phyloP scores from a whole-genome alignment of 1,140 invertebrate genomes.

The Chionoecetes opilio region DNA sequence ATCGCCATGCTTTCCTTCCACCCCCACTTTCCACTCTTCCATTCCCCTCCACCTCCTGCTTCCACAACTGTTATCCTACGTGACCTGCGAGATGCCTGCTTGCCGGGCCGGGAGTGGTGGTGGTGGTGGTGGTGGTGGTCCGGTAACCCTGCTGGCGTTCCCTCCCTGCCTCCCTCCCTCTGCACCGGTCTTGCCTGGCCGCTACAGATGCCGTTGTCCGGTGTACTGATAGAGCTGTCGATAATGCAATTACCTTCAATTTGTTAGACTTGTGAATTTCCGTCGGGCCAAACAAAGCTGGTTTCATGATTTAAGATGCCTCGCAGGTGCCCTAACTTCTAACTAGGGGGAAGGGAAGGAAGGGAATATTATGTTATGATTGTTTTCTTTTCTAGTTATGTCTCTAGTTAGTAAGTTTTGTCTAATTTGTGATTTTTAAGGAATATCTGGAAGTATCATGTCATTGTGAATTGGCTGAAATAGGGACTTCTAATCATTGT shows the following conservation, averaged over 20 bases:
- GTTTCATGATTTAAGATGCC: no score
- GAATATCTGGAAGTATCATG: no score
- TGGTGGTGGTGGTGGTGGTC: neutral
- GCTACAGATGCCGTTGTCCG: neutral
- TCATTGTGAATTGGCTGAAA: no score
- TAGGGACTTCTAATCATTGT: no score
- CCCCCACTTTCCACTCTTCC: neutral
- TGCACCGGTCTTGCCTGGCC: neutral
- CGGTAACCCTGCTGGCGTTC: neutral
- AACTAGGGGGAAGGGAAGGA: no score
- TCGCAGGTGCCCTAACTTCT: no score
- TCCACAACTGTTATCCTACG: neutral
- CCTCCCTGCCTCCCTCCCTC: neutral
- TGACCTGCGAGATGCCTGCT: neutral
- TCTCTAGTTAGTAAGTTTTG: no score
- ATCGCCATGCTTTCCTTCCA: neutral
- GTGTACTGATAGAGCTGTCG: conserved; percentile 3
- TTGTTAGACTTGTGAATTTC: neutral
- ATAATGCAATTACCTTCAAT: neutral
- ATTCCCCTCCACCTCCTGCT: neutral
- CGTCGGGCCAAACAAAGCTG: neutral
- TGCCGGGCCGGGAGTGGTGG: neutral
- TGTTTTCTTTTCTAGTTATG: no score
- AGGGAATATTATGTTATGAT: no score
- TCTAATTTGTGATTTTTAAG: no score